These are phyloP conservation scores for Circaetus cinerascens DNA, from an alignment of 2,113 vertebrate genomes.

Conservation along the genomic window DNA sequence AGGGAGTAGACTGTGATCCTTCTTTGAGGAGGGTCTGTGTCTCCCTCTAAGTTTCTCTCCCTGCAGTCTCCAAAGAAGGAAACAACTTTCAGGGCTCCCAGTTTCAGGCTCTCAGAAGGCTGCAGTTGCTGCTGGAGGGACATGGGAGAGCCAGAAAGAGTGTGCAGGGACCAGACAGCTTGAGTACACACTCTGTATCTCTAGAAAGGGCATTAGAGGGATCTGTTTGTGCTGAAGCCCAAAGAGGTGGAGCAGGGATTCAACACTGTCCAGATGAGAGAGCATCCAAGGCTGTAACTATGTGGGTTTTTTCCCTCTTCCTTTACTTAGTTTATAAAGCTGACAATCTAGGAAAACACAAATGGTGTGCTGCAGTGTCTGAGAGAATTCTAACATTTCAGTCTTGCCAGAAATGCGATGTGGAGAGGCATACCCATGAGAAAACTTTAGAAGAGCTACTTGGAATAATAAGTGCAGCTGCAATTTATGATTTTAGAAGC, in stretches of 20 bases:
- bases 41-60: neutral
- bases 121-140: neutral
- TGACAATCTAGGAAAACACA: neutral
- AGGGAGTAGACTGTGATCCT: neutral
- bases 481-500: neutral
- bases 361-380: neutral
- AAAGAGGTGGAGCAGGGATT: neutral
- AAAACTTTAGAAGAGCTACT: neutral
- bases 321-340: neutral
- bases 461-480: conserved; percentile 30
- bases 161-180: neutral
- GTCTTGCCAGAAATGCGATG: neutral
- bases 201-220: neutral
- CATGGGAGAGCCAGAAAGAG: neutral
- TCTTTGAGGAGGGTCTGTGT: neutral
- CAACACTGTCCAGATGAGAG: neutral
- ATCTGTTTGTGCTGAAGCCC: neutral
- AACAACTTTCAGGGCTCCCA: neutral
- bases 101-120: neutral
- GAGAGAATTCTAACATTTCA: neutral
- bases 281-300: neutral
- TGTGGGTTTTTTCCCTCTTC: neutral
- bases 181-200: neutral
- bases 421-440: neutral
- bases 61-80: neutral